These are phyloP conservation scores for Brachionichthys hirsutus DNA, from an alignment of 2,113 vertebrate genomes.

Conservation along the genomic window DNA sequence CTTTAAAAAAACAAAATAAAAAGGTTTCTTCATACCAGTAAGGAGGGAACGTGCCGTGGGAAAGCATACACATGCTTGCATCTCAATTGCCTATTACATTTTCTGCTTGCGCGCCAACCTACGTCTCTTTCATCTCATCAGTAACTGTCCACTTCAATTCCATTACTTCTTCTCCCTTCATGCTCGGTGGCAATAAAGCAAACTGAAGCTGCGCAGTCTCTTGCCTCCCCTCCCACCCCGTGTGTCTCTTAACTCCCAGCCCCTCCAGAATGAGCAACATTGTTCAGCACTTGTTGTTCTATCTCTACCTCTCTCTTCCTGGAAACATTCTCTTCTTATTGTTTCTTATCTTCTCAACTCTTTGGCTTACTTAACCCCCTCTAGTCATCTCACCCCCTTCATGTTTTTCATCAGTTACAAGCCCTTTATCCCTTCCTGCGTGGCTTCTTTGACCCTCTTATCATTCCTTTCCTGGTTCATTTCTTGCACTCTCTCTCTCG, in stretches of 20 bases:
- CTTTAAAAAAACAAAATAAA: no score
- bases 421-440: constrained; percentile 38
- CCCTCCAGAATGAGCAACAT: constrained; percentile 29
- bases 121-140: no score
- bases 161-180: not conserved
- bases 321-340: constrained; percentile 28
- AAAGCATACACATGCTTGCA: no score
- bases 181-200: constrained; percentile 22
- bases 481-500: constrained; percentile 6
- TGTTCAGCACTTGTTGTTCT: constrained; percentile 47
- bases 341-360: constrained; percentile 43
- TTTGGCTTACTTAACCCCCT: constrained; percentile 13
- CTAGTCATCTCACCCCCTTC: constrained; percentile 13
- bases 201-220: not conserved
- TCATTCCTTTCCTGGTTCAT: not conserved
- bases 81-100: no score
- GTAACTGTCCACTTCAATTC: no score
- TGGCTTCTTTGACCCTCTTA: constrained; percentile 20
- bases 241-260: not conserved
- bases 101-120: no score
- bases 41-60: no score
- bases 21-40: not conserved
- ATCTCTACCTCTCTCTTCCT: constrained; percentile 23
- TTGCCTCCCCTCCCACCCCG: not conserved
- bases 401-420: constrained; percentile 4